A percentile compares a stretch with the other conserved stretches of the same genome.
phyloP scores from a whole-genome alignment of 2,797 vertebrate species.

The Echeneis naucrates region DNA sequence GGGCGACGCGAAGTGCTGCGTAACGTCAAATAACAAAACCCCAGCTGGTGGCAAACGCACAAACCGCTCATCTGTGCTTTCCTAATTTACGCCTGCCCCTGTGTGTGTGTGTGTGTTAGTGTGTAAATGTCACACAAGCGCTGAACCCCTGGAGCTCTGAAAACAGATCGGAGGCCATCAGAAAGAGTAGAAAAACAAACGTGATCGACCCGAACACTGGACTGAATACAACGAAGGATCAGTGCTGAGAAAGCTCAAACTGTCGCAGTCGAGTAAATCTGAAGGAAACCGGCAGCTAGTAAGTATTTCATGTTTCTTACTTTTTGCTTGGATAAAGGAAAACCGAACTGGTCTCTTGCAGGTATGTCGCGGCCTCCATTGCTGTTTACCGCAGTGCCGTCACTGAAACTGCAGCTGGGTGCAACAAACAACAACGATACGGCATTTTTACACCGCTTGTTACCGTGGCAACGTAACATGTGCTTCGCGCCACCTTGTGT shows the following conservation, averaged over 20 bases:
- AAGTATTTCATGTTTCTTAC: neutral
- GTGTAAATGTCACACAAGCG: slow-evolving; percentile 49
- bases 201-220: slow-evolving; percentile 28
- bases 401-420: neutral
- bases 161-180: slow-evolving; percentile 60
- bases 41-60: slow-evolving; percentile 30
- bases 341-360: neutral
- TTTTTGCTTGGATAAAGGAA: slow-evolving; percentile 5
- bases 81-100: slow-evolving; percentile 54
- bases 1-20: slow-evolving; percentile 32
- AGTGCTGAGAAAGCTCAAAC: slow-evolving; percentile 8
- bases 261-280: neutral
- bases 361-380: neutral
- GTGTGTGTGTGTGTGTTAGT: slow-evolving; percentile 49
- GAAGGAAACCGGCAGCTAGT: neutral
- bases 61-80: slow-evolving; percentile 16
- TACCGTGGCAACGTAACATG: too few species aligned
- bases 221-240: slow-evolving; percentile 26
- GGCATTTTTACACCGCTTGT: too few species aligned
- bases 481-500: neutral
- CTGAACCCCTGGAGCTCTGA: slow-evolving; percentile 47
- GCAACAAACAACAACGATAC: neutral
- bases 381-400: neutral
- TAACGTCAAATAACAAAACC: slow-evolving; percentile 33
- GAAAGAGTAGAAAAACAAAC: slow-evolving; percentile 56